Conservation (phyloP, 2,888 invertebrate species). For the Onchidella celtica region DNA sequence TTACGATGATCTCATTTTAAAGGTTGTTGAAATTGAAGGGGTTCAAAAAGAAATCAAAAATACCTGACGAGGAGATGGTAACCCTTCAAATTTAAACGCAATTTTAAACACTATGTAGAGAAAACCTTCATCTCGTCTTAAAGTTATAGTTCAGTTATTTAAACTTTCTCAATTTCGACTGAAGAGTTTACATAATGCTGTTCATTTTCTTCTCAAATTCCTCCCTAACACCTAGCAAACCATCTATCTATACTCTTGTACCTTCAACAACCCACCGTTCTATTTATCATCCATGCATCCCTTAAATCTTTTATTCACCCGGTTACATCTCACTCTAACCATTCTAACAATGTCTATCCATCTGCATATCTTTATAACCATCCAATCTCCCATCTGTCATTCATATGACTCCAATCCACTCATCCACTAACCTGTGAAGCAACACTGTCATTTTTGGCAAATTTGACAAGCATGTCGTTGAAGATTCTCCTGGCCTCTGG, state of each 20-base stretch:
- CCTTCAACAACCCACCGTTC: background rate
- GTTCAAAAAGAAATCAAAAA: too few species aligned
- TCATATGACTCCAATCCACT: background rate
- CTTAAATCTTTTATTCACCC: background rate
- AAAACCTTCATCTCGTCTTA: too few species aligned
- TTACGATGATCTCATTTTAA: too few species aligned
- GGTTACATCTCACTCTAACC: background rate
- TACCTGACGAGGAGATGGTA: too few species aligned
- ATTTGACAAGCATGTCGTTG: background rate
- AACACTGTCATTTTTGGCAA: background rate
- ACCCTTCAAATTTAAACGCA: too few species aligned
- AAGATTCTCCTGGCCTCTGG: conserved; percentile 17
- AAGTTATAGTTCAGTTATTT: too few species aligned
- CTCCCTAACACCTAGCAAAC: background rate
- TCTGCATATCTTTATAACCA: background rate
- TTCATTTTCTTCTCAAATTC: background rate
- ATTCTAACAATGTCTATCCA: background rate
- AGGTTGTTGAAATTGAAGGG: too few species aligned
- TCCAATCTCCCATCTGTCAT: background rate
- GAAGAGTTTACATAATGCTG: too few species aligned
- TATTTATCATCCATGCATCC: background rate
- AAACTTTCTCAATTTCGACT: too few species aligned
- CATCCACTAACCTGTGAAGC: background rate
- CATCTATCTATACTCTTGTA: background rate
- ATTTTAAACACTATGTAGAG: too few species aligned